These are phyloP conservation scores for Syrmaticus mikado DNA, from an alignment of 2,113 vertebrate species.

Conservation along the genomic window DNA sequence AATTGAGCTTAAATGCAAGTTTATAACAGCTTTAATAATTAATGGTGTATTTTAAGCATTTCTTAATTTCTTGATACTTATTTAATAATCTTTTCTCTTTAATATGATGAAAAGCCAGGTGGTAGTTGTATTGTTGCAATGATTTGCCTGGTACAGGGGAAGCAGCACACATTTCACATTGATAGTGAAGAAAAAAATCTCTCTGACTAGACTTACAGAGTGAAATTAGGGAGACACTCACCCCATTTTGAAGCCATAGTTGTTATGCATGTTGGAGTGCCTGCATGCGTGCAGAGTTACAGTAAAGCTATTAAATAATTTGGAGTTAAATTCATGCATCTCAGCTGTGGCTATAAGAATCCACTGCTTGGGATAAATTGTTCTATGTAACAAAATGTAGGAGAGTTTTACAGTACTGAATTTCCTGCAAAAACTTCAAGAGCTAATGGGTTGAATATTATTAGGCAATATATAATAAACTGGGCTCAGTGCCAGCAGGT, in stretches of 20 bases:
- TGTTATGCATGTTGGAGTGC: not conserved
- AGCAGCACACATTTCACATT: not conserved
- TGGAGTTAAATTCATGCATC: not conserved
- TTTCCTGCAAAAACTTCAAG: not conserved
- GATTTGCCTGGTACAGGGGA: not conserved
- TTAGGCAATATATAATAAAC: not conserved
- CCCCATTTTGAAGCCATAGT: not conserved
- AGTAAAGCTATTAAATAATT: not conserved
- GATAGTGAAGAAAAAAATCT: not conserved
- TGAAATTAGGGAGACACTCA: not conserved
- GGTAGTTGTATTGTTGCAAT: not conserved
- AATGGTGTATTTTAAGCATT: slow-evolving; percentile 19
- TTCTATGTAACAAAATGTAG: not conserved
- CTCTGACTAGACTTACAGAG: not conserved
- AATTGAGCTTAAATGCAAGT: slow-evolving; percentile 31
- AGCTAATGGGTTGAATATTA: not conserved
- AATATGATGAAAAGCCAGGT: not conserved
- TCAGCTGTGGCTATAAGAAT: not conserved
- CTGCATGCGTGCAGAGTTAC: not conserved
- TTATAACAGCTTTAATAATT: slow-evolving; percentile 44
- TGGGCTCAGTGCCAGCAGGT: not conserved
- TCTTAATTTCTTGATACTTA: slow-evolving; percentile 41
- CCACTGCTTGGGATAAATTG: not conserved
- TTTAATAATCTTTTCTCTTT: slow-evolving; percentile 17
- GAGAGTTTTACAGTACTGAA: not conserved